phyloP scores from a whole-genome alignment of 1,140 invertebrate genomes.

The Drosophila santomea region DNA sequence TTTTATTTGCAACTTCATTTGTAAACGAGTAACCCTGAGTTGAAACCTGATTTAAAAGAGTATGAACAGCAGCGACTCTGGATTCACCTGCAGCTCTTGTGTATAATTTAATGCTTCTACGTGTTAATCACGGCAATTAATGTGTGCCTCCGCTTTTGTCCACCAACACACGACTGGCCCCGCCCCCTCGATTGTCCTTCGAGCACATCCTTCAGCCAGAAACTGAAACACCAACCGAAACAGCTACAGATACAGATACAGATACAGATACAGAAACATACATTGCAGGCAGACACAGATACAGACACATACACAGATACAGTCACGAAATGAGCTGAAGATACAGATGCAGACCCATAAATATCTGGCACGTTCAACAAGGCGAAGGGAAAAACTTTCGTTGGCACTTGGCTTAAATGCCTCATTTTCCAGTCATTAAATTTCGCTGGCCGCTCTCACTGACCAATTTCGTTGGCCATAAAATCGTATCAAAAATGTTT shows the following conservation, averaged over 20 bases:
- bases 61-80: neutral
- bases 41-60: neutral
- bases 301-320: slow-evolving; percentile 29
- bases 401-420: slow-evolving; percentile 78
- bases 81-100: slow-evolving; percentile 19
- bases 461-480: slow-evolving; percentile 71
- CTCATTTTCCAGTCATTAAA: slow-evolving; percentile 82
- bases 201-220: slow-evolving; percentile 22
- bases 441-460: slow-evolving; percentile 51
- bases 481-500: slow-evolving; percentile 53
- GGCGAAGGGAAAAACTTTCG: slow-evolving; percentile 30
- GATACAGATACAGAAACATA: slow-evolving; percentile 7
- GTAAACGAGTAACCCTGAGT: too few species aligned
- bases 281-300: slow-evolving; percentile 11
- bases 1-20: too few species aligned
- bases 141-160: slow-evolving; percentile 30
- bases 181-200: slow-evolving; percentile 21
- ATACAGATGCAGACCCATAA: slow-evolving; percentile 63
- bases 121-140: slow-evolving; percentile 81
- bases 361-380: slow-evolving; percentile 67
- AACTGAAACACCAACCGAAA: neutral
- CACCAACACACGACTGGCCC: neutral
- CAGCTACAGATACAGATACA: slow-evolving; percentile 7
- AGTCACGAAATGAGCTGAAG: slow-evolving; percentile 38
- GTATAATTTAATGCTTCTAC: slow-evolving; percentile 77